Evolutionary conservation across 2,113 vertebrate genomes (phyloP).

Genomic region (Oreochromis aureus): DNA sequence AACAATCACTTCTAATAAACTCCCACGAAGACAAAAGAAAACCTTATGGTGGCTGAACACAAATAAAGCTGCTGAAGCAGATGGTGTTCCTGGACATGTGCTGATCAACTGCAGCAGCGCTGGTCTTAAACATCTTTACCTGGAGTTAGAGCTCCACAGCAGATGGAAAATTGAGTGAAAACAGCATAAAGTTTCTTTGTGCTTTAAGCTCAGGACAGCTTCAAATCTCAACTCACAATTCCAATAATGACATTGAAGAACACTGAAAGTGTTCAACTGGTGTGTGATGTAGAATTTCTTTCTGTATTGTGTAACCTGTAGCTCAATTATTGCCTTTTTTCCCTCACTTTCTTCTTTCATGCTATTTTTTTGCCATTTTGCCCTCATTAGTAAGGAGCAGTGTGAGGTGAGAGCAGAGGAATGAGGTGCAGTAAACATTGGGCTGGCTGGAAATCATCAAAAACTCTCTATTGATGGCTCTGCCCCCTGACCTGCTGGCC

Average conservation of each 20-base stretch:
- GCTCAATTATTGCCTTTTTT: background rate
- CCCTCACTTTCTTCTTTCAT: background rate
- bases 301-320: background rate
- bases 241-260: background rate
- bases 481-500: background rate
- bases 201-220: background rate
- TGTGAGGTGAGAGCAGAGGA: background rate
- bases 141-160: background rate
- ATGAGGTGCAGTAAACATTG: background rate
- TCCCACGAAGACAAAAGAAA: background rate
- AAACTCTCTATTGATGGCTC: background rate
- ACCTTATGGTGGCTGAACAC: background rate
- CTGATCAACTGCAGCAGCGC: background rate
- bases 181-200: background rate
- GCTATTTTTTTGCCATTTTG: background rate
- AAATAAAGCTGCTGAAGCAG: constrained; percentile 9
- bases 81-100: background rate
- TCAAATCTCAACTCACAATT: background rate
- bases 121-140: background rate
- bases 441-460: background rate
- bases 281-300: background rate
- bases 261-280: background rate
- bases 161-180: background rate
- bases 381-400: background rate
- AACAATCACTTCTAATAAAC: background rate